Percentiles rank a stretch among this genome's conserved stretches.
phyloP scores from a whole-genome alignment of 1,140 invertebrate species.

The Ditylenchus dipsaci region DNA sequence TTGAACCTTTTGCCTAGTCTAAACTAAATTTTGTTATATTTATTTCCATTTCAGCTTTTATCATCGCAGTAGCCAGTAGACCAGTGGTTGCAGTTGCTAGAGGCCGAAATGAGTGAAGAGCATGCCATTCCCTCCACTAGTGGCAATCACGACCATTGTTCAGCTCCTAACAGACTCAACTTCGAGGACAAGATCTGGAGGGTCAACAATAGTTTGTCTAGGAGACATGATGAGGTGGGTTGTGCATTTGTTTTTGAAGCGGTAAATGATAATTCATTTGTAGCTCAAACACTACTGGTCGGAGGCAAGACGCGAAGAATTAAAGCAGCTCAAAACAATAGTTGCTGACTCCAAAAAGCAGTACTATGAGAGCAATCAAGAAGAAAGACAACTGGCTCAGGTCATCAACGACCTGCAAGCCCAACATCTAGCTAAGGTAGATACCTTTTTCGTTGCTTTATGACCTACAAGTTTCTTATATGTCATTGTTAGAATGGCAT shows the following conservation, averaged over 20 bases:
- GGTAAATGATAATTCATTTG: neutral
- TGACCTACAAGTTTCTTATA: too few relatives aligned
- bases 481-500: too few relatives aligned
- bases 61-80: too few relatives aligned
- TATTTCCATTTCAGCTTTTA: too few relatives aligned
- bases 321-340: neutral
- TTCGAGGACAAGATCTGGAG: constrained; percentile 8
- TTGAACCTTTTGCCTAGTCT: too few relatives aligned
- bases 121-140: neutral
- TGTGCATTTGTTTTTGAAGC: neutral
- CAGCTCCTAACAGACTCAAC: neutral
- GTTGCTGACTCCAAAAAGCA: neutral
- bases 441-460: too few relatives aligned
- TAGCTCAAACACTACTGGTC: constrained; percentile 28
- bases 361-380: neutral
- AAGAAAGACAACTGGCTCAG: neutral
- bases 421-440: neutral
- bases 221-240: neutral
- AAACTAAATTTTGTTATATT: too few relatives aligned
- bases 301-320: constrained; percentile 9
- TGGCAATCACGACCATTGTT: neutral
- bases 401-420: constrained; percentile 20
- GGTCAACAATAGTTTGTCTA: neutral
- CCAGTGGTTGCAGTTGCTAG: neutral
- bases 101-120: neutral